Conservation (phyloP, 2,888 invertebrate genomes). For the Amblyteles armatorius region DNA sequence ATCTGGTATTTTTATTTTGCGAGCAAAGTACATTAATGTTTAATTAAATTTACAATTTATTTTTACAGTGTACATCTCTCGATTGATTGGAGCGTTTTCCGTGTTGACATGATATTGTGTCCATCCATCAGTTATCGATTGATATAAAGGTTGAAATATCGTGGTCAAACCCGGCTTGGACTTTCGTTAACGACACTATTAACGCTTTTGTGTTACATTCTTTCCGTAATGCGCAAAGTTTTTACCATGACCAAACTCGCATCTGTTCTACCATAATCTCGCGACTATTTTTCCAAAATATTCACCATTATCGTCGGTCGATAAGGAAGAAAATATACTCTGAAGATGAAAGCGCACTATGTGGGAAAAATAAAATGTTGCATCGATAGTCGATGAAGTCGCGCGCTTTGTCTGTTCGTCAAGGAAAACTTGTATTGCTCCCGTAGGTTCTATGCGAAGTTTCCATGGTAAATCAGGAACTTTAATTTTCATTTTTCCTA, state of each 20-base stretch:
- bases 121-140: not conserved
- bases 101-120: slow-evolving; percentile 3
- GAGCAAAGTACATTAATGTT: too few species aligned
- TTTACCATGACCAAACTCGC: not conserved
- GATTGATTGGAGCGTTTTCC: slow-evolving; percentile 23
- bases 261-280: too few species aligned
- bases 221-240: not conserved
- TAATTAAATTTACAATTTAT: too few species aligned
- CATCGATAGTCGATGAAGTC: not conserved
- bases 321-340: slow-evolving; percentile 15
- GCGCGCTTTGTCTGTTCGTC: not conserved
- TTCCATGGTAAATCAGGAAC: not conserved
- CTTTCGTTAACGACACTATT: not conserved
- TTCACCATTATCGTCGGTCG: slow-evolving; percentile 4
- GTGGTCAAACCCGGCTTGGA: not conserved
- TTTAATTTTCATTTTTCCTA: not conserved
- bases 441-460: not conserved
- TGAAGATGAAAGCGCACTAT: not conserved
- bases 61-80: not conserved
- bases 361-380: not conserved
- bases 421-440: not conserved
- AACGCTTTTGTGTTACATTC: not conserved
- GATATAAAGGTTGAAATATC: not conserved
- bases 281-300: not conserved
- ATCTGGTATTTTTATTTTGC: too few species aligned